Base-by-base conservation (phyloP, 2,113 vertebrate genomes). In the Xenopus tropicalis region DNA sequence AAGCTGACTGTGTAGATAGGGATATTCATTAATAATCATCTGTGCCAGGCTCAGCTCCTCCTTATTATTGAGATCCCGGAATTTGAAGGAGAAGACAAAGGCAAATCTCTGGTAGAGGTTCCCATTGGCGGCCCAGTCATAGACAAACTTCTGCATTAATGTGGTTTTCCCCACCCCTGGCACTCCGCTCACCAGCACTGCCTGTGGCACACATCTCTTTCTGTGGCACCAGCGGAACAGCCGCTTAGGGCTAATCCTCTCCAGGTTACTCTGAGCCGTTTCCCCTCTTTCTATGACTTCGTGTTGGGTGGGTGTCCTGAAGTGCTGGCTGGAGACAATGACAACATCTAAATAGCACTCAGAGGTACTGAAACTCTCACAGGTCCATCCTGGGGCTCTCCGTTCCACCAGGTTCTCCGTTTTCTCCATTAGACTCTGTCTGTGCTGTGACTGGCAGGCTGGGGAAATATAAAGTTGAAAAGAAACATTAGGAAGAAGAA, bases 101-200 rank as follows among this genome's bases (percentile, higher is more conserved):
- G n/a, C n/a, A n/a, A n/a, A n/a, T n/a, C n/a, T n/a, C n/a, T n/a
- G n/a, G n/a, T n/a, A n/a, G n/a, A n/a, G n/a, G n/a, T n/a, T n/a
- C n/a, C n/a, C n/a, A n/a, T n/a, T n/a, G n/a, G n/a, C n/a, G n/a
- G n/a, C n/a, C n/a, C n/a, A n/a, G n/a, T n/a, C n/a, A n/a, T n/a
- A n/a, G n/a, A n/a, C n/a, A n/a, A n/a, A n/a, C n/a, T n/a, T n/a
- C n/a, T n/a, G n/a, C n/a, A n/a, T n/a, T n/a, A n/a, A n/a, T n/a
- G n/a, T n/a, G n/a, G n/a, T n/a, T n/a, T n/a, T n/a, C n/a, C n/a
- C n/a, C n/a, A n/a, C n/a, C n/a, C n/a, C n/a, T n/a, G n/a, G n/a
- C n/a, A n/a, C n/a, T n/a, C n/a, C n/a, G n/a, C n/a, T 66, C 14
- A 91, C 54, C 16, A 83, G 17, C 14, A 91, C 80, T 0, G 64